These are phyloP conservation scores for Acanthurus lineatus DNA, from an alignment of 2,797 vertebrate genomes.

Conservation along the genomic window DNA sequence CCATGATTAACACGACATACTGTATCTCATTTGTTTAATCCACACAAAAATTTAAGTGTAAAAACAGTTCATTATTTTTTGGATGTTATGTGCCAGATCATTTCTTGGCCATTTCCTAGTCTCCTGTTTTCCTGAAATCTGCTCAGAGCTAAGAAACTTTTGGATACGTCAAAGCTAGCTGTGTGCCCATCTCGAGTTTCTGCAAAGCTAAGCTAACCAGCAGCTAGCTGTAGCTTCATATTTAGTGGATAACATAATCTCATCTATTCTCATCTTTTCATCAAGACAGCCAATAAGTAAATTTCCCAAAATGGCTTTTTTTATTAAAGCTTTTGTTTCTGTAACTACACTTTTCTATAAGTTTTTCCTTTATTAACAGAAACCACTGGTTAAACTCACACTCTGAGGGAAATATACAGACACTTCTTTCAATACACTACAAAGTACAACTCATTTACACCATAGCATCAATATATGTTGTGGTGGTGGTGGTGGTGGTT, in stretches of 20 bases:
- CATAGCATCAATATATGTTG: background rate
- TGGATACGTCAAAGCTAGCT: background rate
- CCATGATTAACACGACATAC: background rate
- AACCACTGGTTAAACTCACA: constrained; percentile 34
- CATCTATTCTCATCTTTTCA: background rate
- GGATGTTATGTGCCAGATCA: background rate
- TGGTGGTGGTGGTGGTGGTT: background rate
- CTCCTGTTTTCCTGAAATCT: background rate
- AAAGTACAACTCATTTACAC: constrained; percentile 9
- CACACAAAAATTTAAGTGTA: background rate
- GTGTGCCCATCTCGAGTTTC: background rate
- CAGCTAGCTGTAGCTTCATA: background rate
- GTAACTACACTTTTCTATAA: constrained; percentile 2
- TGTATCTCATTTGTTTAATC: background rate
- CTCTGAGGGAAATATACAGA: background rate
- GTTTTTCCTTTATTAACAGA: background rate
- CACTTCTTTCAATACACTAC: constrained; percentile 31
- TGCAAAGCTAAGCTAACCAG: background rate
- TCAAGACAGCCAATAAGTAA: background rate
- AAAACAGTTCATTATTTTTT: background rate
- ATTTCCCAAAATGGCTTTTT: background rate
- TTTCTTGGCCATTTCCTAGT: background rate
- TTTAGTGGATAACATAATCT: background rate
- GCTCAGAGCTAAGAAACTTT: background rate
- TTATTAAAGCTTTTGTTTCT: constrained; percentile 22